Conservation (phyloP, 2,797 vertebrate genomes). For the Muscicapa comitata region DNA sequence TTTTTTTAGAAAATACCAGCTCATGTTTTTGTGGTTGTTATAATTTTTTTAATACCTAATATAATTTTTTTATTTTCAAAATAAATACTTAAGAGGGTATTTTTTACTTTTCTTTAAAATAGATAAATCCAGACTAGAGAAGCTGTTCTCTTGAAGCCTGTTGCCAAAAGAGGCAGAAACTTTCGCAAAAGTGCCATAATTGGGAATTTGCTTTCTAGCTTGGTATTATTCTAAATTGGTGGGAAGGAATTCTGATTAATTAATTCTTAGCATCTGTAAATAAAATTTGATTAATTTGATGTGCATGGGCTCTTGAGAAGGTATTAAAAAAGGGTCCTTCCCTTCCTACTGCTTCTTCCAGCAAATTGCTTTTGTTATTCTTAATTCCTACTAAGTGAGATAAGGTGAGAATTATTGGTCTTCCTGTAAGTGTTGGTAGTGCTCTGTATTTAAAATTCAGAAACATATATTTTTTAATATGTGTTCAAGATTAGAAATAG, state of each 20-base stretch:
- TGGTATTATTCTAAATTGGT: not conserved
- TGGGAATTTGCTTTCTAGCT: not conserved
- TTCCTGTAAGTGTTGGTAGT: not conserved
- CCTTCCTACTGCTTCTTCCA: not conserved
- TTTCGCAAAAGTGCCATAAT: not conserved
- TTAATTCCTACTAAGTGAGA: not conserved
- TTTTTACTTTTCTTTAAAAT: conserved; percentile 8
- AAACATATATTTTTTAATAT: not conserved
- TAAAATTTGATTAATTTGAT: not conserved
- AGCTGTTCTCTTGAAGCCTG: not conserved
- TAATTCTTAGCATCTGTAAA: not conserved
- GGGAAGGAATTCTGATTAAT: not conserved
- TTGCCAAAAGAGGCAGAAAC: not conserved
- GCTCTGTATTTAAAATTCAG: not conserved
- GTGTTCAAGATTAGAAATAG: not conserved
- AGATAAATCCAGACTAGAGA: not conserved
- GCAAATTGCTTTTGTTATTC: not conserved
- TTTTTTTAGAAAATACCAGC: not conserved
- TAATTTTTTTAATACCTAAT: not conserved
- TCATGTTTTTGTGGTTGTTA: not conserved
- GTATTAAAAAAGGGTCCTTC: not conserved
- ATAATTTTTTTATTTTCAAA: not conserved
- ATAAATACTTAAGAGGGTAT: not conserved
- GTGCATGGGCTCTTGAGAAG: not conserved
- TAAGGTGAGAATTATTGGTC: not conserved